Evolutionary conservation across 2,888 invertebrate genomes (phyloP), one percentile per base, ranked within the genome.

Genomic region (Chironomus tentans): DNA sequence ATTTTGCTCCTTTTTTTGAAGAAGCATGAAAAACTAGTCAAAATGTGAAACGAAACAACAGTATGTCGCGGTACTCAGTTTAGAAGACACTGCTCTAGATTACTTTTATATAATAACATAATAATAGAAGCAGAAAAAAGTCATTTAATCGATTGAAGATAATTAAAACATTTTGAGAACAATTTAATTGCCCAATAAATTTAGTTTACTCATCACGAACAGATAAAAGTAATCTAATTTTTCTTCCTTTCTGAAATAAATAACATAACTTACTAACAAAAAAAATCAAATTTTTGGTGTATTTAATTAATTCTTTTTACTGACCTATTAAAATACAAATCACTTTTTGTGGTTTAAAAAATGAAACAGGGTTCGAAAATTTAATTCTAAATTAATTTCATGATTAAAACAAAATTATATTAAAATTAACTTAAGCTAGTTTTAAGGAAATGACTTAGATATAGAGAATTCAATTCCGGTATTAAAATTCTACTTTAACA

Each of bases 121-220:
- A 24, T 24, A 3, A 24, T 24, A 24, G 2, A 24, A 24, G 3
- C 2, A 3, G 22, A 24, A 24, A 38, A 10, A 38, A 38, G n/a
- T 38, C 10, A 28, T 6, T 56, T 1, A 56, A 56, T n/a, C n/a
- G 5, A 56, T 10, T 15, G 5, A 56, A 56, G 2, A 56, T 56
- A 2, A 15, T 15, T 5, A 15, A 18, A 77, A 76, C 71, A 62
- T 38, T 28, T 6, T 5, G 1, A 78, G 62, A 77, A 77, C 78
- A 77, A 78, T 77, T 78, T 80, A 81, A 83, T 82, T 84, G 85
- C 86, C 86, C 86, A 86, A 86, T 86, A 86, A 86, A 86, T 85
- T 86, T 86, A 85, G 86, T 86, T 85, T 82, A 81, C 78, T 48
- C 50, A 77, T 47, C 46, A 24, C 22, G 38, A 65, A 50, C 24